Evolutionary conservation across 2,888 invertebrate genomes (phyloP).

Genomic region (Saturnia japonica): DNA sequence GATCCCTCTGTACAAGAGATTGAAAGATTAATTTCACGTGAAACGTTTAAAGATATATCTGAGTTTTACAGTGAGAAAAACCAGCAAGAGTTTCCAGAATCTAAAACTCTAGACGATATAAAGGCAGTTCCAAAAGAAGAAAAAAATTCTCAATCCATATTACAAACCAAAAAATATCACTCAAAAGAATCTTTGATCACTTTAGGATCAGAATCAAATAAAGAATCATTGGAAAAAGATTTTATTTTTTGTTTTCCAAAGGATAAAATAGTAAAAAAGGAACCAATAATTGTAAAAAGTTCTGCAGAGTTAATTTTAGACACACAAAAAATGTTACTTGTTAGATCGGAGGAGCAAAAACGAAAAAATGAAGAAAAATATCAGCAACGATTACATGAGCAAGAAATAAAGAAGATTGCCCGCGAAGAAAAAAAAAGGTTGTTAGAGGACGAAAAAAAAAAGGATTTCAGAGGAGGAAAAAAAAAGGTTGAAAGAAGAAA

Average conservation of each 20-base stretch:
- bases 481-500: conserved; percentile 23
- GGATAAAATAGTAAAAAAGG: conserved; percentile 24
- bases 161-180: conserved; percentile 27
- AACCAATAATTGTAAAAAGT: conserved; percentile 32
- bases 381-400: conserved; percentile 27
- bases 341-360: conserved; percentile 34
- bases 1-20: not conserved
- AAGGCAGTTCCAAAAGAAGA: conserved; percentile 17
- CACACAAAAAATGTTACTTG: conserved; percentile 43
- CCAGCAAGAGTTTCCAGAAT: not conserved
- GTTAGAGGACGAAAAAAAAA: conserved; percentile 23
- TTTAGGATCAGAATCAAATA: conserved; percentile 17
- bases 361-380: conserved; percentile 22
- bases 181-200: conserved; percentile 34
- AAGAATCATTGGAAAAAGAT: conserved; percentile 35
- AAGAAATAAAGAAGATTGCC: conserved; percentile 27
- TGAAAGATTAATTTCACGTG: not conserved
- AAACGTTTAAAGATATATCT: not conserved
- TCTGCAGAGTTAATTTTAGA: conserved; percentile 58
- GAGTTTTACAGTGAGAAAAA: conserved; percentile 3
- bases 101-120: conserved; percentile 13
- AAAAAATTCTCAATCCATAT: not conserved
- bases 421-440: conserved; percentile 29
- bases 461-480: conserved; percentile 30
- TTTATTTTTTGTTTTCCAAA: conserved; percentile 54